Percentiles rank a stretch among this genome's conserved stretches.
These are phyloP conservation scores for Piprites chloris DNA, from an alignment of 2,113 vertebrate genomes.

Conservation along the genomic window DNA sequence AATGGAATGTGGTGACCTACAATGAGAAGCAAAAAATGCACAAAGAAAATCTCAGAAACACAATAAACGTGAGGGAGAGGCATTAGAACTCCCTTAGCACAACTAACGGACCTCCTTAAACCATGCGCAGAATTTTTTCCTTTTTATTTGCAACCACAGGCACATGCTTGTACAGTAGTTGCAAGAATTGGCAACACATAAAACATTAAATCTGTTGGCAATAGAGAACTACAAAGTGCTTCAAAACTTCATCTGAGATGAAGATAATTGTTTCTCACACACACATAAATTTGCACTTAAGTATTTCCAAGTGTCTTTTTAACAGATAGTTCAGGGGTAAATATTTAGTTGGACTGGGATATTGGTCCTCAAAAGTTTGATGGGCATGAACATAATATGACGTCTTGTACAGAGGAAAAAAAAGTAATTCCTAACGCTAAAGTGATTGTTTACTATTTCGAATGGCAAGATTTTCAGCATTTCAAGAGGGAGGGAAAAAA, in stretches of 20 bases:
- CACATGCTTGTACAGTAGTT: slow-evolving; percentile 60
- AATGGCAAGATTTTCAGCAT: slow-evolving; percentile 73
- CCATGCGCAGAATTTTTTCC: slow-evolving; percentile 35
- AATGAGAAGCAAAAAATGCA: slow-evolving; percentile 74
- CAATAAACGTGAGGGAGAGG: slow-evolving; percentile 58
- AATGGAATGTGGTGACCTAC: slow-evolving; percentile 73
- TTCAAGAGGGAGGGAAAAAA: slow-evolving; percentile 54
- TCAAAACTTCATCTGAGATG: slow-evolving; percentile 78
- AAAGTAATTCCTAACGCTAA: slow-evolving; percentile 57
- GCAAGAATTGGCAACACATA: slow-evolving; percentile 83
- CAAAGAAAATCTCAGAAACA: slow-evolving; percentile 63
- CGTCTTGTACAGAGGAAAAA: slow-evolving; percentile 50
- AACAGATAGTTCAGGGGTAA: slow-evolving; percentile 57
- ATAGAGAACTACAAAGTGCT: slow-evolving; percentile 97
- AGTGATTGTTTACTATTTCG: slow-evolving; percentile 59
- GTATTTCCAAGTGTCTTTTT: slow-evolving; percentile 71
- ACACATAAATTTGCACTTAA: slow-evolving; percentile 71
- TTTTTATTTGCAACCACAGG: slow-evolving; percentile 71
- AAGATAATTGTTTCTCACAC: slow-evolving; percentile 74
- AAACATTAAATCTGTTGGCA: slow-evolving; percentile 86
- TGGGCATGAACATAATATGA: slow-evolving; percentile 46
- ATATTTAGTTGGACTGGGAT: slow-evolving; percentile 69
- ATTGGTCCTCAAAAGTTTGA: slow-evolving; percentile 75
- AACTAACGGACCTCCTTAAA: slow-evolving; percentile 69
- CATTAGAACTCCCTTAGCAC: slow-evolving; percentile 51